These are phyloP conservation scores for Gymnoscopelus microlampas DNA, from an alignment of 2,797 vertebrate genomes.

Conservation along the genomic window DNA sequence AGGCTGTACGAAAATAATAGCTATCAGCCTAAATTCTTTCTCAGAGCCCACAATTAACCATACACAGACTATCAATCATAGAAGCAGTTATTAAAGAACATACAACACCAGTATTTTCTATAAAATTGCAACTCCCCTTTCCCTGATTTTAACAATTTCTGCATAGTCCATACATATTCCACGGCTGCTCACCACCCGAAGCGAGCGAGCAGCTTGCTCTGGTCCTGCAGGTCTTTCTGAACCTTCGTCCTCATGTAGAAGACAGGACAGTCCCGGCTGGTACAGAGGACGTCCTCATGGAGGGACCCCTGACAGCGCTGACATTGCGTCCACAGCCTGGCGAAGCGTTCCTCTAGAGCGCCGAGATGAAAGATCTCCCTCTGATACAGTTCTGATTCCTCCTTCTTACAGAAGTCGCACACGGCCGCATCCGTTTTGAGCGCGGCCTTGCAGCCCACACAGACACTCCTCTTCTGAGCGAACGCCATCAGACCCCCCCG, in stretches of 20 bases:
- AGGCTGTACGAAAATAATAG: too few species aligned
- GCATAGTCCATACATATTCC: too few species aligned
- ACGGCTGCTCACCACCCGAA: conserved; percentile 83
- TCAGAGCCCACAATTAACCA: too few species aligned
- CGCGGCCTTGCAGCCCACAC: conserved; percentile 91
- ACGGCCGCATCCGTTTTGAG: conserved; percentile 89
- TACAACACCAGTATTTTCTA: not conserved
- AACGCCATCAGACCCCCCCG: conserved; percentile 92
- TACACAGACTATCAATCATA: too few species aligned
- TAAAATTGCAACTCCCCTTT: too few species aligned
- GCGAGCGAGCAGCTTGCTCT: conserved; percentile 86
- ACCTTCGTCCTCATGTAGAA: conserved; percentile 98
- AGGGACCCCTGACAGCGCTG: conserved; percentile 93
- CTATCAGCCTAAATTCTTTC: too few species aligned
- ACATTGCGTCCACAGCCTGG: conserved; percentile 93
- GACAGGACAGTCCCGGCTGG: conserved; percentile 94
- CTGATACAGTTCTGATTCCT: conserved; percentile 90
- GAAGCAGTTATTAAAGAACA: too few species aligned
- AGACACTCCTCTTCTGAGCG: conserved; percentile 89
- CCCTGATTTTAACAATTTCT: too few species aligned
- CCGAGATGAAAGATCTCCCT: conserved; percentile 90
- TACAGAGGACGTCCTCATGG: conserved; percentile 92
- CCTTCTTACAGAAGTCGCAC: conserved; percentile 88
- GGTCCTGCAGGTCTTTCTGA: conserved; percentile 92
- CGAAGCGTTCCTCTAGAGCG: conserved; percentile 89